Evolutionary conservation across 2,888 invertebrate genomes (phyloP), one percentile per base, ranked within the genome.

Genomic region (Palloptera scutellata): DNA sequence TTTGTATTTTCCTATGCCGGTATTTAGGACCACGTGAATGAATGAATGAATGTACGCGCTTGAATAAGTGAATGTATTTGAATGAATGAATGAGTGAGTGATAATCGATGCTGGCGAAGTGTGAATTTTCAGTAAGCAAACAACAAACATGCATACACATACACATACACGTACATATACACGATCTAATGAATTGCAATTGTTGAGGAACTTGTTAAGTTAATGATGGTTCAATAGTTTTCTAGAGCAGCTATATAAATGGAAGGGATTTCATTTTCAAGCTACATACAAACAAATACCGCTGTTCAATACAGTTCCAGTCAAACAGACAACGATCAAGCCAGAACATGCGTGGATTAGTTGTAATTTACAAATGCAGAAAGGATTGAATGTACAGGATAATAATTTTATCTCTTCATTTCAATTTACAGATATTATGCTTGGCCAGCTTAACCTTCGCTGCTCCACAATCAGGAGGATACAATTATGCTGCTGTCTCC

Each of bases 321-420:
- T 43, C 62, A 67, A 30, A 55, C 62, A 42, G 52, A 17, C 66
- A 52, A 59, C 48, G 66, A 61, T 13, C 63, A 72, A 73, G 72
- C 69, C 48, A 55, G 72, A 77, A 72, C 68, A 76, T 77, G 77
- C 74, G 73, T 74, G 72, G 70, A 67, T 67, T 76, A 54, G 72
- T 73, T 58, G 76, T 76, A 73, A 74, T 66, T 69, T 54, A 20
- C 13, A 52, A 61, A 59, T 61, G 19, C 6, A 1, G 4, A 13
- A 43, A 42, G 59, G 20, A 61, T 20, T 15, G 9, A 54, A 17
- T 42, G 30, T 6, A 30, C 30, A 30, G 30, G 2, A 30, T 30
- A 30, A 30, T 30, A 30, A 6, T 4, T 30, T 30, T 30, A 2
- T 30, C 30, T 30, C 30, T 30, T 42, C 17, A 59, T n/a, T 48